phyloP scores from a whole-genome alignment of 2,888 invertebrate genomes.

The Lobophora halterata region DNA sequence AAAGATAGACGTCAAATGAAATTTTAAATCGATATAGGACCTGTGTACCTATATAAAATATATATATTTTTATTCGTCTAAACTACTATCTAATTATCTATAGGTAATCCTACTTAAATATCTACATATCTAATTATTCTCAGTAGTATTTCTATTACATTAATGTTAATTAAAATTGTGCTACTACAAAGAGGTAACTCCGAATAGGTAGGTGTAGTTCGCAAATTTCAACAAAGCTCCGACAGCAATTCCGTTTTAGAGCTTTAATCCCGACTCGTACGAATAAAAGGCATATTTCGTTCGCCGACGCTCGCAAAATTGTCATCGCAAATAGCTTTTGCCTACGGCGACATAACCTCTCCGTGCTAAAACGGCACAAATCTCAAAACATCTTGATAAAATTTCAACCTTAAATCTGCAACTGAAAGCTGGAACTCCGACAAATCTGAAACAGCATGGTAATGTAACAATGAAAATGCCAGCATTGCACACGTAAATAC shows the following conservation, averaged over 20 bases:
- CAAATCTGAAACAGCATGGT: slow-evolving; percentile 36
- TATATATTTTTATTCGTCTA: too few species aligned
- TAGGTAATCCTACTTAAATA: too few species aligned
- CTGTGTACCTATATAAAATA: too few species aligned
- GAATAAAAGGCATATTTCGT: slow-evolving; percentile 81
- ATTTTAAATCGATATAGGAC: too few species aligned
- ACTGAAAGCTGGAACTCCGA: slow-evolving; percentile 30
- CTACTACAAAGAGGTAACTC: slow-evolving; percentile 28
- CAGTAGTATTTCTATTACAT: too few species aligned
- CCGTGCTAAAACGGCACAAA: slow-evolving; percentile 42
- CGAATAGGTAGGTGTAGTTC: slow-evolving; percentile 60
- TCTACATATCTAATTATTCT: too few species aligned
- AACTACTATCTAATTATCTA: too few species aligned
- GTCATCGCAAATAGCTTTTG: slow-evolving; percentile 81
- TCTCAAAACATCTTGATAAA: slow-evolving; percentile 28
- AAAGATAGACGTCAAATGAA: too few species aligned
- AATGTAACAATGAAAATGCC: slow-evolving; percentile 79
- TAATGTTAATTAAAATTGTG: slow-evolving; percentile 12
- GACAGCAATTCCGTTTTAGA: slow-evolving; percentile 79
- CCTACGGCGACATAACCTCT: slow-evolving; percentile 51
- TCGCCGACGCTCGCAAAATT: slow-evolving; percentile 77
- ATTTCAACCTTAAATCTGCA: slow-evolving; percentile 28
- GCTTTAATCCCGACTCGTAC: slow-evolving; percentile 75
- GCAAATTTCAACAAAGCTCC: slow-evolving; percentile 66
- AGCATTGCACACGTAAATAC: slow-evolving; percentile 78